Evolutionary conservation across 2,888 invertebrate species (phyloP).

Genomic region (Ormyrus pomaceus): DNA sequence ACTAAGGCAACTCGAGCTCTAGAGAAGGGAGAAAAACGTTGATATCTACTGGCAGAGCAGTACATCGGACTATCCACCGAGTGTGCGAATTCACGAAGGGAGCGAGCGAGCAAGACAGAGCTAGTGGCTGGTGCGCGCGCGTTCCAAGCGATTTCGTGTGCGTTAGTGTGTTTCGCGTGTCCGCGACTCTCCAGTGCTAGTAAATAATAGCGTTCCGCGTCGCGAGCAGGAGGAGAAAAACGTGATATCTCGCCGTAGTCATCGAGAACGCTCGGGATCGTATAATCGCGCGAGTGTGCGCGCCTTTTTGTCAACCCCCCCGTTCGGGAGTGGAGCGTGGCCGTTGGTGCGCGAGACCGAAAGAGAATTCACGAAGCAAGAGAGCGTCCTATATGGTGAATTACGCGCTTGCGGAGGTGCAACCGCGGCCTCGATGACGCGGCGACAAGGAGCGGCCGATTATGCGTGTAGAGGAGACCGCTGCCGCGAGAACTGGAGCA

Average conservation of each 20-base stretch:
- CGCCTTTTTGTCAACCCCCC: too few relatives aligned
- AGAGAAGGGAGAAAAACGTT: conserved; percentile 25
- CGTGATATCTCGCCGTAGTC: too few relatives aligned
- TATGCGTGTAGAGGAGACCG: conserved; percentile 18
- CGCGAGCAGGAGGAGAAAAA: background rate
- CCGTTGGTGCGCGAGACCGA: background rate
- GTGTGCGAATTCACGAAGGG: background rate
- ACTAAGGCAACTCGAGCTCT: conserved; percentile 16
- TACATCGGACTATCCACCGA: background rate
- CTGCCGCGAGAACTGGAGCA: conserved; percentile 21
- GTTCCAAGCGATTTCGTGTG: background rate
- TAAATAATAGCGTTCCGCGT: background rate
- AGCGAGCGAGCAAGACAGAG: too few relatives aligned
- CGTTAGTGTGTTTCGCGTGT: background rate
- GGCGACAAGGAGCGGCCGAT: conserved; percentile 6
- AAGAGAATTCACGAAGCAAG: background rate
- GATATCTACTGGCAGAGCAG: background rate
- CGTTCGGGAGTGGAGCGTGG: too few relatives aligned
- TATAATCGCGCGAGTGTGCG: too few relatives aligned
- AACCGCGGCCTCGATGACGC: conserved; percentile 42
- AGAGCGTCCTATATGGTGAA: conserved; percentile 26
- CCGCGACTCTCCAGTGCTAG: background rate
- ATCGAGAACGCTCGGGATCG: too few relatives aligned
- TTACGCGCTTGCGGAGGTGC: conserved; percentile 22
- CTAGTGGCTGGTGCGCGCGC: background rate